Conservation (phyloP, 2,113 vertebrate species). For the Xiphophorus couchianus region DNA sequence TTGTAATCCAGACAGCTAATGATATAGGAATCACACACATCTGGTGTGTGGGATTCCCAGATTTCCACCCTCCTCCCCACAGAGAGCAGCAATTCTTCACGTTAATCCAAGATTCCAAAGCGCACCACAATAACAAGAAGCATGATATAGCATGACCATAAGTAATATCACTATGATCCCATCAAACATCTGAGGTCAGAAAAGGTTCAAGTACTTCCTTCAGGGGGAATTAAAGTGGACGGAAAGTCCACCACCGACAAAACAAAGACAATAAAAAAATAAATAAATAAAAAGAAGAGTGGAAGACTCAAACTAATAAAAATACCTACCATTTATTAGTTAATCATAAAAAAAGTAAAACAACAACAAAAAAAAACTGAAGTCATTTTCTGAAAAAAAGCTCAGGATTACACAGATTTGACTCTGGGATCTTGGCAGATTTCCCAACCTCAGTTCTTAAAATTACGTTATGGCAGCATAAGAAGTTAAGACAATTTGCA, state of each 20-base stretch:
- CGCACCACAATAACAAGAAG: conserved; percentile 32
- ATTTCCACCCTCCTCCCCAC: background rate
- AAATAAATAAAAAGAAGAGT: background rate
- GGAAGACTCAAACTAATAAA: too few relatives aligned
- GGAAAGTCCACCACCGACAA: background rate
- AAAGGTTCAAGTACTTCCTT: conserved; percentile 40
- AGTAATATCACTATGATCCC: conserved; percentile 23
- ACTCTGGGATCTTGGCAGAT: background rate
- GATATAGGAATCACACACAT: conserved; percentile 51
- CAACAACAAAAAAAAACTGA: too few relatives aligned
- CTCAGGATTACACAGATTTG: background rate
- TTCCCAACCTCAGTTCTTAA: background rate
- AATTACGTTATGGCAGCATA: too few relatives aligned
- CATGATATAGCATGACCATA: conserved; percentile 30
- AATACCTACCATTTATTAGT: too few relatives aligned
- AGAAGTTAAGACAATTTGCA: too few relatives aligned
- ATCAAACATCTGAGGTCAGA: conserved; percentile 25
- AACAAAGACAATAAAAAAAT: background rate
- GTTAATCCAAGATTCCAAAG: conserved; percentile 46
- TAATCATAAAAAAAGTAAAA: too few relatives aligned
- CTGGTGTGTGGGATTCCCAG: conserved; percentile 37
- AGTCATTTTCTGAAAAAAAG: too few relatives aligned
- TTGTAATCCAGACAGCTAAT: conserved; percentile 42
- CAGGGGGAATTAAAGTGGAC: conserved; percentile 1
- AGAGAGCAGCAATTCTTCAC: conserved; percentile 26